Conservation (phyloP, 2,113 vertebrate species). For the Rhagologus leucostigma region DNA sequence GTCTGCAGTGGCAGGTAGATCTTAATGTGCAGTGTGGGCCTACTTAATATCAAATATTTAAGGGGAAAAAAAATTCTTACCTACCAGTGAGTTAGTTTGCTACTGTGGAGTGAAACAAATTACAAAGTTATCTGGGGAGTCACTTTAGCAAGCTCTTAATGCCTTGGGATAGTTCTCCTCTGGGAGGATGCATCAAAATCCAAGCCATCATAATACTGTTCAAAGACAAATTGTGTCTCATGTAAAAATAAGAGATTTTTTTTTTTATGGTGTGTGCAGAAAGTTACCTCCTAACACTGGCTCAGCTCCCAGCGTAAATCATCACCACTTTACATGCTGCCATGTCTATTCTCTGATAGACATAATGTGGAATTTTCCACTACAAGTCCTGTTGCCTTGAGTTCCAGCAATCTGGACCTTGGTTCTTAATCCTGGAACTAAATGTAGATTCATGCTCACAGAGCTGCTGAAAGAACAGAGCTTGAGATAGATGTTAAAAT, state of each 20-base stretch:
- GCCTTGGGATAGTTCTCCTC: background rate
- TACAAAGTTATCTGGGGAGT: background rate
- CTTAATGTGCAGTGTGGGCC: background rate
- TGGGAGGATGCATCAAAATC: background rate
- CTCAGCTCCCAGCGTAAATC: conserved; percentile 25
- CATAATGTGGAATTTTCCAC: conserved; percentile 43
- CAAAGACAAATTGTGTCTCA: background rate
- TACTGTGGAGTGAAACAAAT: background rate
- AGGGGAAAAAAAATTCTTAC: background rate
- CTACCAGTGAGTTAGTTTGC: background rate
- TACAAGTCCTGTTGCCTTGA: background rate
- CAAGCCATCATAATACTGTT: background rate
- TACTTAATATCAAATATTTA: background rate
- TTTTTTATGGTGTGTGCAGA: background rate
- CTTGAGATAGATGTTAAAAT: background rate
- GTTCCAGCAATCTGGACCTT: conserved; percentile 23
- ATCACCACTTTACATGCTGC: conserved; percentile 2
- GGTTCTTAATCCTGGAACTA: conserved; percentile 15
- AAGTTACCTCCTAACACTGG: conserved; percentile 15
- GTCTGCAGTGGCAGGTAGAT: background rate
- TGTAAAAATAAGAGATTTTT: background rate
- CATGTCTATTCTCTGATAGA: background rate
- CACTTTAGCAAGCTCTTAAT: background rate
- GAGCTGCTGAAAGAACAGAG: background rate
- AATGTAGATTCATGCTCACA: background rate